phyloP scores from a whole-genome alignment of 1,140 invertebrate genomes.

The Subanguina moxae region DNA sequence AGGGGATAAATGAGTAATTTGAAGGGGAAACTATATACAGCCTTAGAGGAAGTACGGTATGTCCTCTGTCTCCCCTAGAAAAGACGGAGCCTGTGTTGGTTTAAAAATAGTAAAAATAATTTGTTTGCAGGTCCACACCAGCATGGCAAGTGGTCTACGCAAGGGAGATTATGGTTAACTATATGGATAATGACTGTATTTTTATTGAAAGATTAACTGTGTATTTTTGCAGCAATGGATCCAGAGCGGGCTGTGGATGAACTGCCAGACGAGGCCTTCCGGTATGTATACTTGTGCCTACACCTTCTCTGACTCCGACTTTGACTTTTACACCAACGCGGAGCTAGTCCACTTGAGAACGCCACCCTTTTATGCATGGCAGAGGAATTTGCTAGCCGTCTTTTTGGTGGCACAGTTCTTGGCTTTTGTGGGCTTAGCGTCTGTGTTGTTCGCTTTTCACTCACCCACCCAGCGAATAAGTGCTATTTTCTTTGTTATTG shows the following conservation, averaged over 20 bases:
- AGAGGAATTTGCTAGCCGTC: constrained; percentile 33
- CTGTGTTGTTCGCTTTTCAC: constrained; percentile 40
- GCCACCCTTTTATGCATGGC: constrained; percentile 49
- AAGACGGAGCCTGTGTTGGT: too few species aligned
- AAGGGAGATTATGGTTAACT: constrained; percentile 18
- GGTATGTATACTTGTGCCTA: constrained; percentile 51
- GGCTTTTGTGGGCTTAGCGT: constrained; percentile 34
- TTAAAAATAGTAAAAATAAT: too few species aligned
- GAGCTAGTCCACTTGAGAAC: constrained; percentile 41
- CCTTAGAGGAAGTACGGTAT: too few species aligned
- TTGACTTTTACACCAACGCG: constrained; percentile 42
- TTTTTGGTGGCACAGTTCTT: constrained; percentile 36
- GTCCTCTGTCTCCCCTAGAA: too few species aligned
- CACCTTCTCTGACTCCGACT: constrained; percentile 39
- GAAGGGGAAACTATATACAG: too few species aligned
- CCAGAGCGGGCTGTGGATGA: constrained; percentile 45
- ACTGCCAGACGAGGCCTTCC: constrained; percentile 43
- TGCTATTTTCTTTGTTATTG: constrained; percentile 27
- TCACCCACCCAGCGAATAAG: constrained; percentile 21
- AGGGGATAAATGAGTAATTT: too few species aligned
- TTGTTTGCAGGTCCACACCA: background rate
- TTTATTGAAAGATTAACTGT: background rate
- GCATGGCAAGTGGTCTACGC: constrained; percentile 47
- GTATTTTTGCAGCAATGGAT: constrained; percentile 40
- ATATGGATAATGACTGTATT: background rate